Evolutionary conservation across 2,797 vertebrate species (phyloP), one percentile per base, ranked within the genome.

Genomic region (Pseudomugil gertrudae): DNA sequence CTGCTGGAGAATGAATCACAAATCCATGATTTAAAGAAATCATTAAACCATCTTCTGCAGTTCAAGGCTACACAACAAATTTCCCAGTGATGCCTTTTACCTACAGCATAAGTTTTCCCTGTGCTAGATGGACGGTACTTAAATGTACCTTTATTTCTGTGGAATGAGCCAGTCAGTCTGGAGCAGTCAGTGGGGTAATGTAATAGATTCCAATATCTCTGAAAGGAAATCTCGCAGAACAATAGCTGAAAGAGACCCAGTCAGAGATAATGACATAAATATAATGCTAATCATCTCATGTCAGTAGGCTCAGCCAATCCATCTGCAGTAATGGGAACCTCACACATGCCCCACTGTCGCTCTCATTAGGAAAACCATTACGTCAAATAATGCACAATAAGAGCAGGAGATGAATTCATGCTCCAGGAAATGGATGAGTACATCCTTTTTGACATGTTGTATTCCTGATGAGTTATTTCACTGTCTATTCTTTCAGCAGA

Each of bases 311-410:
- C 60, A 62, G 55, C 52, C 63, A 66, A 66, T 81, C 57, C 59
- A 64, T 83, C 59, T 24, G 26, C 45, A 3, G 69, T 80, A 83
- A 87, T 60, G 50, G 62, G 62, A 78, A 66, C 53, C 9, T 24
- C 63, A 11, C 66, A 47, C 47, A 5, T 66, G 68, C 38, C 45
- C 65, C 32, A 24, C 56, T 73, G 85, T 78, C 80, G 59, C 26
- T 62, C 72, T 56, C 55, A 64, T 78, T 69, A 72, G 66, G 52
- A 65, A 30, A 66, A 61, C 52, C 74, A 67, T 71, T 82, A 85
- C 61, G 71, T 82, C 76, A 84, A 78, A 85, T 84, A 80, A 84
- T 86, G 80, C 70, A 85, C 57, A 78, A 71, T 63, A 78, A 56
- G 64, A 61, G 45, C 58, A 64, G 74, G 72, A 80, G 84, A 84